phyloP scores from a whole-genome alignment of 2,888 invertebrate species.

The Lutraria lutraria region DNA sequence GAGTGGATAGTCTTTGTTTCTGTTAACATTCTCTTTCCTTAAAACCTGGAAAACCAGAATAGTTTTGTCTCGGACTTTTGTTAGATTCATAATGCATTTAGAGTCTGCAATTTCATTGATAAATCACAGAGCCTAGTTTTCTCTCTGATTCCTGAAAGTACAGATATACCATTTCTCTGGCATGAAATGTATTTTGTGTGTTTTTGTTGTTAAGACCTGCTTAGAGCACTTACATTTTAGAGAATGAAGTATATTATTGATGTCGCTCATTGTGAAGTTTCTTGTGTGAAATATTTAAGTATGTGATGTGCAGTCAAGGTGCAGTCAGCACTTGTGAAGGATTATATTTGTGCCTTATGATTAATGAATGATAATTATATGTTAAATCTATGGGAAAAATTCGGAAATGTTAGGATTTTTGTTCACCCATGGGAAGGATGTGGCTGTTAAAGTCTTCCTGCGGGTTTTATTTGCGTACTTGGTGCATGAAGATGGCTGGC shows the following conservation, averaged over 20 bases:
- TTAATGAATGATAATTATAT: neutral
- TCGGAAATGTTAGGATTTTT: slow-evolving; percentile 12
- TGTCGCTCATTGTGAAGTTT: neutral
- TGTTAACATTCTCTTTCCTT: neutral
- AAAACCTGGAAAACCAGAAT: slow-evolving; percentile 6
- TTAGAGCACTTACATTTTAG: neutral
- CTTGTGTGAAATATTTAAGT: slow-evolving; percentile 2
- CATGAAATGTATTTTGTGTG: slow-evolving; percentile 4
- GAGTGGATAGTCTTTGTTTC: neutral
- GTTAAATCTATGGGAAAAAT: neutral
- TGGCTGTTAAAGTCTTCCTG: neutral
- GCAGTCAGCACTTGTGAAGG: neutral
- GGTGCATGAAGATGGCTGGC: neutral
- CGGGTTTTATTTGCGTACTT: neutral
- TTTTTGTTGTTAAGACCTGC: slow-evolving; percentile 16
- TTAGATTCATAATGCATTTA: slow-evolving; percentile 17
- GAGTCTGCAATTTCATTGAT: slow-evolving; percentile 39
- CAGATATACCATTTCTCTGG: neutral
- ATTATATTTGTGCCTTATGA: neutral
- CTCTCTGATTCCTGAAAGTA: slow-evolving; percentile 18
- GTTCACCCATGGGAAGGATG: neutral
- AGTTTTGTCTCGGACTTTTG: slow-evolving; percentile 22
- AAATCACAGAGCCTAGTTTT: slow-evolving; percentile 19
- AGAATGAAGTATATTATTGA: neutral
- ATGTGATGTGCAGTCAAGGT: neutral